phyloP scores from a whole-genome alignment of 2,888 invertebrate genomes.

The Drosophila emarginata region DNA sequence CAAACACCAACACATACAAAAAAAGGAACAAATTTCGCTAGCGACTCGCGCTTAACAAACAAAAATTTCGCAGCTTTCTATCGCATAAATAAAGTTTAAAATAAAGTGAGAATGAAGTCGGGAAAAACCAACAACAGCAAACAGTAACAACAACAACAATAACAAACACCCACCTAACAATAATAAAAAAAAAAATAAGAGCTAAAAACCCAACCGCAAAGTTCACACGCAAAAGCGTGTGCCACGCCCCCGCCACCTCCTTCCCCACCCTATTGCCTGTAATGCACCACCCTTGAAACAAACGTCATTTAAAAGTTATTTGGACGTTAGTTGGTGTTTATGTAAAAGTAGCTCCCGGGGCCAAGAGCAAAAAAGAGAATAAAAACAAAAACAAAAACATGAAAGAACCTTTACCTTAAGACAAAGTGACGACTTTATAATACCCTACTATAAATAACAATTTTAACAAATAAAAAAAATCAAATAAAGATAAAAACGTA shows the following conservation, averaged over 20 bases:
- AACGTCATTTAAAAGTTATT: slow-evolving; percentile 78
- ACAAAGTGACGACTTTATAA: neutral
- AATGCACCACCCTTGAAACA: slow-evolving; percentile 45
- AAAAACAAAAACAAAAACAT: neutral
- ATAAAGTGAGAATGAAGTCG: slow-evolving; percentile 67
- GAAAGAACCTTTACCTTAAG: neutral
- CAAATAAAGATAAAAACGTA: no score
- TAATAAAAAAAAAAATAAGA: neutral
- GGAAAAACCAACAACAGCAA: slow-evolving; percentile 1
- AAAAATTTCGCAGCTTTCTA: slow-evolving; percentile 68
- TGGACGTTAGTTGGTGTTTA: slow-evolving; percentile 74
- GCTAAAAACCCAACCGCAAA: slow-evolving; percentile 45
- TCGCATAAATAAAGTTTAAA: slow-evolving; percentile 75
- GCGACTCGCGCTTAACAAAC: slow-evolving; percentile 65
- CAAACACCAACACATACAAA: slow-evolving; percentile 17
- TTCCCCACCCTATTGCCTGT: neutral
- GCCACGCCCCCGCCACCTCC: slow-evolving; percentile 14
- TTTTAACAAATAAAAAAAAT: no score
- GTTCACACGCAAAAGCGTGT: slow-evolving; percentile 70
- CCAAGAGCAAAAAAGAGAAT: slow-evolving; percentile 5
- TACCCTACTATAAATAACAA: neutral
- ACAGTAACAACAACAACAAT: neutral
- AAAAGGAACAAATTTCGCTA: slow-evolving; percentile 49
- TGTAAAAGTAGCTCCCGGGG: slow-evolving; percentile 62
- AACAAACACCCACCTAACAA: no score